Percentiles rank a stretch among this genome's conserved stretches.
These are phyloP conservation scores for Dynastes hyllus DNA, from an alignment of 2,888 invertebrate species.

Conservation along the genomic window DNA sequence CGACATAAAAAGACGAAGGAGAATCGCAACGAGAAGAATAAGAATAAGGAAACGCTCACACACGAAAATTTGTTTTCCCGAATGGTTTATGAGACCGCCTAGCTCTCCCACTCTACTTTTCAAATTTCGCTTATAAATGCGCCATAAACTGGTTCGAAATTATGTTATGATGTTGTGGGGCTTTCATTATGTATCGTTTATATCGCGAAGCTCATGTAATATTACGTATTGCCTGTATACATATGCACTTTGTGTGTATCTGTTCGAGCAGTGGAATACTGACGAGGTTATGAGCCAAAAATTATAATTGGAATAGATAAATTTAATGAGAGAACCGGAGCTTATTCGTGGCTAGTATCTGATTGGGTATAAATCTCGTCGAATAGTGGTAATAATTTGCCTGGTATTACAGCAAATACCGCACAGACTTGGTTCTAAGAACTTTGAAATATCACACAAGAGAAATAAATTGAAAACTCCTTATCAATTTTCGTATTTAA, in stretches of 20 bases:
- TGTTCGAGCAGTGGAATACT: constrained; percentile 42
- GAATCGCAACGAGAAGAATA: constrained; percentile 11
- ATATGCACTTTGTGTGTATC: not conserved
- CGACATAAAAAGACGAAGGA: constrained; percentile 23
- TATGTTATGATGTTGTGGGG: constrained; percentile 48
- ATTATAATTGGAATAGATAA: constrained; percentile 62
- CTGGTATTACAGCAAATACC: not conserved
- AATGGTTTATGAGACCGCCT: constrained; percentile 52
- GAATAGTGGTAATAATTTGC: constrained; percentile 17
- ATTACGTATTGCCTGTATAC: constrained; percentile 3
- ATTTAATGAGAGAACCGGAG: constrained; percentile 57
- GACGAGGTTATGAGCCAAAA: constrained; percentile 60
- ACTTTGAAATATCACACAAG: too few relatives aligned
- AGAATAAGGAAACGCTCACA: constrained; percentile 16
- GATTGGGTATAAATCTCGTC: constrained; percentile 45
- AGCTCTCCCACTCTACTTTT: constrained; percentile 49
- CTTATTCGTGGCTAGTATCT: constrained; percentile 10
- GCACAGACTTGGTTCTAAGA: too few relatives aligned
- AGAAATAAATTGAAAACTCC: too few relatives aligned
- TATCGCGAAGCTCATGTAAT: not conserved
- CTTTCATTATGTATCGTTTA: constrained; percentile 40
- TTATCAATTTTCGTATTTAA: too few relatives aligned
- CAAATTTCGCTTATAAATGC: constrained; percentile 48
- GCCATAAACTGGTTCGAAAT: constrained; percentile 37
- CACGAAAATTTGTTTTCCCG: constrained; percentile 54